phyloP scores from a whole-genome alignment of 2,888 invertebrate genomes.

The Nemapogon koenigi region DNA sequence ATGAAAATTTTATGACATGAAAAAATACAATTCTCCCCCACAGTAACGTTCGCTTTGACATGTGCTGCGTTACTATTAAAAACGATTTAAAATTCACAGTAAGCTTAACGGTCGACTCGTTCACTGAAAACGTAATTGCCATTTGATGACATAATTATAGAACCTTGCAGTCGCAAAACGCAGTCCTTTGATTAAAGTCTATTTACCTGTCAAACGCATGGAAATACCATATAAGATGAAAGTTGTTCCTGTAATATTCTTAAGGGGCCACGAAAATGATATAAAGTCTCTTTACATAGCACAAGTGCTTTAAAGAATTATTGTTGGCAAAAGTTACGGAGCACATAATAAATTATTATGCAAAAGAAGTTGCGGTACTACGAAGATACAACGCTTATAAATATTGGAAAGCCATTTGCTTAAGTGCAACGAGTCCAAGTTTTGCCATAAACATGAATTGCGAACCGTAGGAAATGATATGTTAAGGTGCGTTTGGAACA shows the following conservation, averaged over 20 bases:
- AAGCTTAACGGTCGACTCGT: conserved; percentile 38
- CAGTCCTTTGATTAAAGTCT: conserved; percentile 38
- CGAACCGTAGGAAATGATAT: conserved; percentile 55
- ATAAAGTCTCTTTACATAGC: neutral
- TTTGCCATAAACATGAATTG: conserved; percentile 62
- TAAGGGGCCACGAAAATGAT: neutral
- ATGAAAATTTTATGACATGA: too few relatives aligned
- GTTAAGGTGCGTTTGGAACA: conserved; percentile 34
- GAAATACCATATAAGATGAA: too few relatives aligned
- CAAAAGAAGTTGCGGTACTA: conserved; percentile 44
- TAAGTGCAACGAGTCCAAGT: conserved; percentile 62
- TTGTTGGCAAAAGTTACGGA: conserved; percentile 2
- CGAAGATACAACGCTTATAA: conserved; percentile 47
- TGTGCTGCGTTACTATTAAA: conserved; percentile 41
- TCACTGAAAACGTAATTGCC: conserved; percentile 36
- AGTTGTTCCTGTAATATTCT: conserved; percentile 5
- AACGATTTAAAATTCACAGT: conserved; percentile 62
- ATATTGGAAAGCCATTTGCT: conserved; percentile 62
- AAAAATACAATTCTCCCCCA: too few relatives aligned
- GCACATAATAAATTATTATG: conserved; percentile 33
- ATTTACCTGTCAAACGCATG: too few relatives aligned
- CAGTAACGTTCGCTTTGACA: conserved; percentile 39
- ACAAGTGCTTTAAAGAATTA: conserved; percentile 1
- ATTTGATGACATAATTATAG: conserved; percentile 50
- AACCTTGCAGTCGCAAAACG: conserved; percentile 36